Base-by-base conservation (phyloP, 2,888 invertebrate genomes). In the Volucella bombylans region DNA sequence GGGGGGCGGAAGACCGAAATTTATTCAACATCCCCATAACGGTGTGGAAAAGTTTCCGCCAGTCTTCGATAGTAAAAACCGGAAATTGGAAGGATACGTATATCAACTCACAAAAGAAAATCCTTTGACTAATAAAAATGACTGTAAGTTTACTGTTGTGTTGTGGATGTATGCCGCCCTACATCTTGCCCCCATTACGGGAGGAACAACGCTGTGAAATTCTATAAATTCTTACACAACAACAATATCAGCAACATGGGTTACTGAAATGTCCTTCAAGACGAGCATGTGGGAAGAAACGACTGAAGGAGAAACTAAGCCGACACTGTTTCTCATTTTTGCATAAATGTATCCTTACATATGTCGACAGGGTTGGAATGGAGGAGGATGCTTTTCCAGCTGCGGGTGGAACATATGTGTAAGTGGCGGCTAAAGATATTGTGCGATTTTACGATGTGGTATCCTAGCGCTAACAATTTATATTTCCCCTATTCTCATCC, bases 21-120 rank as follows among this genome's bases (percentile, higher is more conserved):
- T 62, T 81, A 81, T 74, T 74, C 81, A 68, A 55, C 52, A 38
- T 71, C 14, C 49, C 68, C 57, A 50, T 39, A 72, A n/a, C 62
- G 55, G 39, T 67, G 62, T 52, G n/a, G 45, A 65, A 67, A 55
- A 68, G 62, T 74, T 65, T 62, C 69, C 62, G 64, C 68, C 31
- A 68, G 74, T 55, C 39, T 80, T 80, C n/a, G 62, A 74, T 74
- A 80, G 55, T 74, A 80, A 80, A 79, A 79, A 50, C 59, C 71
- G 67, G 73, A 74, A 80, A 55, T 74, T 68, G 68, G 15, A 41
- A 57, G 50, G 50, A 78, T 71, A 23, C 18, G 18, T 23, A 23
- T 23, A 74, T 64, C 57, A 78, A 65, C 64, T 71, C 57, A 57
- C 64, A 64, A 57, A 64, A 52, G 57, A 64, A 64, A 69, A 69